Evolutionary conservation across 1,140 invertebrate species (phyloP), one percentile per base, ranked within the genome.

Genomic region (Amyelois transitella): DNA sequence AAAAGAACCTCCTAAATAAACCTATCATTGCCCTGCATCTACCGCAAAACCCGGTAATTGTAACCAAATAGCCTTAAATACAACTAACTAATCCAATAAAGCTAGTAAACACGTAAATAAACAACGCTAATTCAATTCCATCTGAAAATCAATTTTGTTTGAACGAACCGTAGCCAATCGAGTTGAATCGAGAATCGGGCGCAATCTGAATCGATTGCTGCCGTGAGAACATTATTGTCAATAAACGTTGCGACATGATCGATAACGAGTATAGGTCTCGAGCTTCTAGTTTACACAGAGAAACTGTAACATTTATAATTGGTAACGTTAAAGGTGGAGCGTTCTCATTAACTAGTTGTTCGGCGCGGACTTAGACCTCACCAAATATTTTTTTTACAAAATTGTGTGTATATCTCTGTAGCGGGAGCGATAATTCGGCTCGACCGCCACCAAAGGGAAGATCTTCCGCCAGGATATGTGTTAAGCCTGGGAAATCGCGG

Each of bases 191-290:
- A 38, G 32, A 38, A 38, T 38, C 32, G 32, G 17, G 32, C n/a
- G 32, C 32, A 38, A 38, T 38, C 32, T 38, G 32, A 38, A 38
- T 38, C 32, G 32, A 38, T 38, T 38, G 32, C 32, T 38, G 32
- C 61, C 75, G 75, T 78, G 75, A 74, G 72, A 75, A 69, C 57
- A 56, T 60, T 67, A 55, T 54, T 55, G 52, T 58, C 61, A 58
- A 51, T 58, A 60, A 66, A 61, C 45, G 55, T 71, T 67, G 52
- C 68, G 53, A 60, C 59, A 64, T 53, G 14, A 20, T 53, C 49
- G 62, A 65, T 72, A 70, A 70, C 56, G 57, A 60, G 74, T 69
- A 69, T 76, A 55, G 67, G 69, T 72, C 69, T 38, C 17, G 32
- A 14, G 12, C 32, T 38, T 2, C 32, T 38, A 38, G n/a, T 14